Base-by-base conservation (phyloP, 2,888 invertebrate species). In the Blera fallax region DNA sequence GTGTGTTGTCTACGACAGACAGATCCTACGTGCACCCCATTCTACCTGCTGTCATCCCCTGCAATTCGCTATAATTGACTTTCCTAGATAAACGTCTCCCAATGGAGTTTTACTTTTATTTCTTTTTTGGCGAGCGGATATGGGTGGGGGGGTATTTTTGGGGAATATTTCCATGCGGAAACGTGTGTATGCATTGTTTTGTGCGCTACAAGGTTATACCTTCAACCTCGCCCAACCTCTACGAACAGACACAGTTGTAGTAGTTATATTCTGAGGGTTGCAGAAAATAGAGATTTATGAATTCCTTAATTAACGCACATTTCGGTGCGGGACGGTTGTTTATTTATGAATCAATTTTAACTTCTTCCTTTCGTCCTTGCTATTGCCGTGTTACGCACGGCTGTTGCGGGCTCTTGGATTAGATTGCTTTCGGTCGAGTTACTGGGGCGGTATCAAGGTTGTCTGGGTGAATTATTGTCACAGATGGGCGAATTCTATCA, bases 271-370 rank as follows among this genome's bases (percentile, higher is more conserved):
- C 52, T 5, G 67, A 60, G 77, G 69, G 69, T 56, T 58, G 62
- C 50, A 64, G 64, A 34, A 80, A 80, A 69, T 84, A 52, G 64
- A 70, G 74, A 80, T 80, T 84, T 76, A 84, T 84, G 80, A 84
- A 84, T 80, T 58, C 56, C 84, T 80, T 84, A 84, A 84, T 80
- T 84, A 84, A 84, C 52, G 69, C 40, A 79, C 56, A 69, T 56
- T 69, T 56, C 69, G 45, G 43, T 14, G 43, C 14, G 43, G 67
- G 18, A 48, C 24, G 16, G 27, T 60, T 65, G 32, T 37, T 70
- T 69, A 50, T 74, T 84, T 80, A 80, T 80, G 65, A 76, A 80
- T 80, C 84, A 76, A 84, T 74, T 80, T 80, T 27, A 52, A 34
- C 32, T 40, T 79, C 40, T 54, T 37, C n/a, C 27, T 34, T 37